These are phyloP conservation scores for Loxodonta africana DNA, from an alignment of 2,113 vertebrate genomes.

Conservation along the genomic window DNA sequence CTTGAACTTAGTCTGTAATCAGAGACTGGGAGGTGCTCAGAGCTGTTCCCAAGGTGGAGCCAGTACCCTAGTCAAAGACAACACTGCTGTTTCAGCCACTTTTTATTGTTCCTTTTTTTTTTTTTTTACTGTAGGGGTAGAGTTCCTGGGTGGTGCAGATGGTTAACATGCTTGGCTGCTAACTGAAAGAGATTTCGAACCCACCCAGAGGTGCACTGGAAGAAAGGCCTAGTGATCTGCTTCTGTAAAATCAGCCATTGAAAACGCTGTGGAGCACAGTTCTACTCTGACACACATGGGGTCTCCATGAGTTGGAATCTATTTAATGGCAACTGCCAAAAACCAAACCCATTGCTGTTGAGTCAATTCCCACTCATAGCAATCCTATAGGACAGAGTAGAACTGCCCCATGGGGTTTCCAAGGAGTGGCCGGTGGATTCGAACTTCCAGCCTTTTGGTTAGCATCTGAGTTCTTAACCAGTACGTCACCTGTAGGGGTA, in stretches of 20 bases:
- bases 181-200: not conserved
- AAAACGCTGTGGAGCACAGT: not conserved
- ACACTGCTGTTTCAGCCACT: not conserved
- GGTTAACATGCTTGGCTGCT: not conserved
- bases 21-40: not conserved
- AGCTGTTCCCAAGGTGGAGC: not conserved
- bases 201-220: not conserved
- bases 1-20: not conserved
- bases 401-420: no score
- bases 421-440: no score
- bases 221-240: not conserved
- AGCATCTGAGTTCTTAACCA: no score
- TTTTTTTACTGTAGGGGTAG: not conserved
- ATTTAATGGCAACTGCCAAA: not conserved
- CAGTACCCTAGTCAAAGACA: not conserved
- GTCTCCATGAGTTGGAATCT: not conserved
- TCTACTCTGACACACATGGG: not conserved
- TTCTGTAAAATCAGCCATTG: not conserved
- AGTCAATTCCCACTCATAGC: no score
- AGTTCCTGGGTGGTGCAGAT: not conserved
- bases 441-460: no score
- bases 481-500: not conserved
- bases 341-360: no score
- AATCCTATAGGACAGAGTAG: no score
- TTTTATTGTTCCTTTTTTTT: no score